Evolutionary conservation across 2,797 vertebrate genomes (phyloP).

Genomic region (Prionace glauca): DNA sequence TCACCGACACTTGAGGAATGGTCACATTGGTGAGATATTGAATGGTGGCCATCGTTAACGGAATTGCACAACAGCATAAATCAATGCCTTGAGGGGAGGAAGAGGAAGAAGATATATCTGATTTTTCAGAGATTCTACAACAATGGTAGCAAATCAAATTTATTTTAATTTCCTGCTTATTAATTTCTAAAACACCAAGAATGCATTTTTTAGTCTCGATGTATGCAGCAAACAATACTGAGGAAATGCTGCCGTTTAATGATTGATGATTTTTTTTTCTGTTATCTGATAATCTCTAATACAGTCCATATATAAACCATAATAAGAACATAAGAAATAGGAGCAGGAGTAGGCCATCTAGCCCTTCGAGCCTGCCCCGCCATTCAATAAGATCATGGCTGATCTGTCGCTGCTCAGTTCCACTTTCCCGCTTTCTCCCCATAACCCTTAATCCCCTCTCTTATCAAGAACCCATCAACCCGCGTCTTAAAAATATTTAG

Average conservation of each 20-base stretch:
- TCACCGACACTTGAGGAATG: background rate
- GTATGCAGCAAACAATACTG: background rate
- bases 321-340: too few relatives aligned
- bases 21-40: background rate
- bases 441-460: too few relatives aligned
- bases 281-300: background rate
- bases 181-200: background rate
- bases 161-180: background rate
- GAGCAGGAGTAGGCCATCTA: too few relatives aligned
- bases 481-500: too few relatives aligned
- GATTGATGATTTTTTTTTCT: background rate
- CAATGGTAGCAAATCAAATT: background rate
- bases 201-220: background rate
- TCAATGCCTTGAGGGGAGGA: background rate
- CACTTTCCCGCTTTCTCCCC: too few relatives aligned
- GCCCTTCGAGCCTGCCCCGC: too few relatives aligned
- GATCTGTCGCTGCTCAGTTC: too few relatives aligned
- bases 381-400: too few relatives aligned
- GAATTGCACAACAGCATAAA: background rate
- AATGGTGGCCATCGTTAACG: background rate
- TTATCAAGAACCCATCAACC: too few relatives aligned
- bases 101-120: background rate
- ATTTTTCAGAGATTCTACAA: background rate
- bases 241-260: background rate
- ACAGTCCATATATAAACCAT: background rate